These are phyloP conservation scores for Coptodon rendalli DNA, from an alignment of 2,113 vertebrate genomes.

Conservation along the genomic window DNA sequence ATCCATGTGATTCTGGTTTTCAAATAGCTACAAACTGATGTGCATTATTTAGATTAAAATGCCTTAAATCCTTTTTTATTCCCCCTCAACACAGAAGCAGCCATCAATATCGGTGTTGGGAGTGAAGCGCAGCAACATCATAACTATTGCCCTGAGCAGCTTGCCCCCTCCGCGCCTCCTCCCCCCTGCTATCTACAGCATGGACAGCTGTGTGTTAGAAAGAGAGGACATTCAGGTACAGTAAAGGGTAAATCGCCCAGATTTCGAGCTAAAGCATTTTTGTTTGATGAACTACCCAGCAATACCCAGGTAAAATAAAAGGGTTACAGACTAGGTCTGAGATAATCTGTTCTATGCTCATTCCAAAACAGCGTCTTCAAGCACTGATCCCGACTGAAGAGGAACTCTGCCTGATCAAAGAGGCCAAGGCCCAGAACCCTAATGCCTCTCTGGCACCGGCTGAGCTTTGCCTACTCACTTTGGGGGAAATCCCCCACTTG, in stretches of 20 bases:
- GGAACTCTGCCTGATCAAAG: constrained; percentile 64
- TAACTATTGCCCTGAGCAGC: constrained; percentile 73
- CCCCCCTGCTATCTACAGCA: constrained; percentile 69
- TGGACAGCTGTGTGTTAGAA: constrained; percentile 75
- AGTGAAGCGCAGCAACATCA: constrained; percentile 75
- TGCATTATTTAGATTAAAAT: background rate
- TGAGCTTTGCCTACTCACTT: constrained; percentile 68
- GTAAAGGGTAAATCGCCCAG: background rate
- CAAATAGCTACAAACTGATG: background rate
- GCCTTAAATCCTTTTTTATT: background rate
- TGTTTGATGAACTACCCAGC: background rate
- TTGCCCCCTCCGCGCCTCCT: constrained; percentile 71
- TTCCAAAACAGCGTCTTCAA: constrained; percentile 59
- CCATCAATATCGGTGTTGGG: constrained; percentile 56
- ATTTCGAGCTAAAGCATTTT: background rate
- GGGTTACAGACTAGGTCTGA: background rate
- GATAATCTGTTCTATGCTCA: background rate
- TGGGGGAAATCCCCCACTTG: constrained; percentile 65
- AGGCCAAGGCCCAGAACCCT: constrained; percentile 55
- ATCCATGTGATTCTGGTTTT: background rate
- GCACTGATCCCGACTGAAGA: constrained; percentile 69
- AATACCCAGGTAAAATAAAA: background rate
- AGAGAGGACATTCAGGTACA: constrained; percentile 72
- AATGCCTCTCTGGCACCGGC: constrained; percentile 55
- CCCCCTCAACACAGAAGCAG: constrained; percentile 46